A percentile compares a stretch with the other conserved stretches of the same genome.
These are phyloP conservation scores for Malurus melanocephalus DNA, from an alignment of 2,113 vertebrate species.

Conservation along the genomic window DNA sequence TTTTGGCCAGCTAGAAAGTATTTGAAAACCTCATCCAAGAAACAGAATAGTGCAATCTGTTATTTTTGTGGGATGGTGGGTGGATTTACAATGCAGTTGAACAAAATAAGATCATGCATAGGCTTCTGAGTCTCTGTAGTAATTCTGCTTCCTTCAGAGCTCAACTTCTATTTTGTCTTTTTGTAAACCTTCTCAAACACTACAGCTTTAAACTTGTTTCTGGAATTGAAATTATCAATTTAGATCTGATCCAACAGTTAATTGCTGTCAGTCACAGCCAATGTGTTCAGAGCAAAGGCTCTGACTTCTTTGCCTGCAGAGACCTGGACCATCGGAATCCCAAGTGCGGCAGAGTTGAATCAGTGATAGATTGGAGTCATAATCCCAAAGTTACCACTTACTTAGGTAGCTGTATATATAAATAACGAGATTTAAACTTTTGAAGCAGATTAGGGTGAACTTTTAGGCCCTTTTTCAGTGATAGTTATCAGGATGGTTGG, in stretches of 20 bases:
- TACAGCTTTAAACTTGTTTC: neutral
- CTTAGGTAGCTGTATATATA: neutral
- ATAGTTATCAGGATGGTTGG: neutral
- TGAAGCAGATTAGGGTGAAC: neutral
- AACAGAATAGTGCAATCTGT: constrained; percentile 41
- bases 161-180: neutral
- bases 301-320: neutral
- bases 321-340: neutral
- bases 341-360: neutral
- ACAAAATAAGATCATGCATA: constrained; percentile 14
- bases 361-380: neutral
- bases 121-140: constrained; percentile 26
- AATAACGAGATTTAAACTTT: neutral
- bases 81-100: constrained; percentile 30
- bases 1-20: constrained; percentile 28
- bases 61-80: constrained; percentile 38
- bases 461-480: neutral
- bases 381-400: neutral
- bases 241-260: neutral
- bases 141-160: constrained; percentile 30
- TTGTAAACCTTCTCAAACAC: neutral
- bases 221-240: neutral
- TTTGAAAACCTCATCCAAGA: constrained; percentile 34
- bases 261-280: neutral
- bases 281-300: neutral